Base-by-base conservation (phyloP, 2,888 invertebrate genomes). In the Cryptops parisi region DNA sequence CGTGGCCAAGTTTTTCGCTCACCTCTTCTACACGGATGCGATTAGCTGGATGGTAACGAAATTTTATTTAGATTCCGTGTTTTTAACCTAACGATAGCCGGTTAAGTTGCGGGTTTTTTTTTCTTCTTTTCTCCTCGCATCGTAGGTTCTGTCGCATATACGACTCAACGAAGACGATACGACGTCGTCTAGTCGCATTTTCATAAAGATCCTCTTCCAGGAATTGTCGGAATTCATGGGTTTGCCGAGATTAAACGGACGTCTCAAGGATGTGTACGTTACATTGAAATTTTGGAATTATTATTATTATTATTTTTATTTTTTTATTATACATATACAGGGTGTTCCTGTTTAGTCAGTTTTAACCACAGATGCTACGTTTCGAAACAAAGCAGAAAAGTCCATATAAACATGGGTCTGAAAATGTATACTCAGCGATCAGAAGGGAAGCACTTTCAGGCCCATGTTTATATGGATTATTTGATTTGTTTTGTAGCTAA, bases 201-300 rank as follows among this genome's bases (percentile, higher is more conserved):
- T 96, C 67, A 89, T 98, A 54, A 98, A 98, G 73, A 94, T 94
- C 59, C 72, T 99, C 38, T 97, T 97, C 67, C 88, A 88, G 77
- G 97, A 98, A 68, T 70, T 99, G 52, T 85, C 89, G 0, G 96
- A 97, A 66, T 93, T 89, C 62, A 88, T 98, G 89, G 96, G 97
- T 0, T 70, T 98, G 46, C 79, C 81, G 45, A 93, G 93, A 64
- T 72, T 98, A 22, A 94, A 96, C 72, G 80, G 81, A 52, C 76
- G 96, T 49, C 76, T 97, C 0, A 87, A 87, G 65, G 94, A 98
- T 70, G 79, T 80, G 82, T 86, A 74, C 78, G 84, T 80, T 62
- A 26, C 53, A 27, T 24, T 45, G 19, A 40, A 4, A 40, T 40
- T 17, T 40, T 40, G 21, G 21, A 40, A 4, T 40, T n/a, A n/a